phyloP scores from a whole-genome alignment of 2,888 invertebrate species.

The Lagria hirta region DNA sequence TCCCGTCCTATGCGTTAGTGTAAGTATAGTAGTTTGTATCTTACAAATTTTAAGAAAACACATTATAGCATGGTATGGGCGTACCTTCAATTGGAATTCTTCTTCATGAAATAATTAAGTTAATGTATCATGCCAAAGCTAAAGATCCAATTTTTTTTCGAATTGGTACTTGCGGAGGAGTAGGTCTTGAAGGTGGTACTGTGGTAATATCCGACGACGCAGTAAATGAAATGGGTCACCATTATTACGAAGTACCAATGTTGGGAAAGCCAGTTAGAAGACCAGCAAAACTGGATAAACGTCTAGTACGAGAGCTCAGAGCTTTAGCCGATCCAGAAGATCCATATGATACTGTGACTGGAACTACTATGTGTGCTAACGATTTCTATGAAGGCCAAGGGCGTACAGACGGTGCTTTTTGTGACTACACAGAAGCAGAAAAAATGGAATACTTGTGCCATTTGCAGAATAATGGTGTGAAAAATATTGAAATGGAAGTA shows the following conservation, averaged over 20 bases:
- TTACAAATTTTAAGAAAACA: neutral
- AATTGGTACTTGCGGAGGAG: constrained; percentile 91
- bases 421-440: constrained; percentile 88
- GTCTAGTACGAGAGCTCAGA: constrained; percentile 77
- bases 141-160: constrained; percentile 90
- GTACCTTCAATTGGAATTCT: constrained; percentile 94
- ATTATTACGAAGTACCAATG: constrained; percentile 82
- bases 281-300: constrained; percentile 81
- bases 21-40: constrained; percentile 57
- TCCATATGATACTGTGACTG: constrained; percentile 83
- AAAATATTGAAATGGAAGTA: constrained; percentile 98
- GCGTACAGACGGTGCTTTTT: constrained; percentile 94
- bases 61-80: constrained; percentile 93
- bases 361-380: constrained; percentile 94
- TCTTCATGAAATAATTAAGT: constrained; percentile 93
- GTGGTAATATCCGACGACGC: constrained; percentile 92
- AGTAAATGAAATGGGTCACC: constrained; percentile 82
- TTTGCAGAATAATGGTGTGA: constrained; percentile 75
- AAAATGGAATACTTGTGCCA: constrained; percentile 84
- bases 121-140: constrained; percentile 90
- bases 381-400: constrained; percentile 99
- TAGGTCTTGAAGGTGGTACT: constrained; percentile 90
- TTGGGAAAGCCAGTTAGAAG: constrained; percentile 80
- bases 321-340: constrained; percentile 73
- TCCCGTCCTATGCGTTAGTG: constrained; percentile 80